Conservation (phyloP, 2,113 vertebrate genomes). For the Uria lomvia region DNA sequence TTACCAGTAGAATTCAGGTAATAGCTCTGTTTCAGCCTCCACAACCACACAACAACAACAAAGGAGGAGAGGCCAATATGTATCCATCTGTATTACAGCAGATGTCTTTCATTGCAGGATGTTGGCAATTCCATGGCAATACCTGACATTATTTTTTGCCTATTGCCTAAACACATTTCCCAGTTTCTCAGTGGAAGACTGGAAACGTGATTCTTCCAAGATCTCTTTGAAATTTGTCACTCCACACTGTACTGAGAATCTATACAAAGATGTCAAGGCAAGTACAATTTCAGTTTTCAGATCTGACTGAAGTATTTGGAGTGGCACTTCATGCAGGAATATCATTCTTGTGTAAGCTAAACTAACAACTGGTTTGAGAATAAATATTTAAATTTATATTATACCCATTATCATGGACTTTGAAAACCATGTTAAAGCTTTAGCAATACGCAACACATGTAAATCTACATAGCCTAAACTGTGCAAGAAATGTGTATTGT, state of each 20-base stretch:
- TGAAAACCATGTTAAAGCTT: neutral
- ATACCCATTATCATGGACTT: accelerated
- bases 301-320: neutral
- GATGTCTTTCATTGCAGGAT: neutral
- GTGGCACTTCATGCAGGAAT: neutral
- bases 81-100: neutral
- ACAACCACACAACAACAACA: neutral
- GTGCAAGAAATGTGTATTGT: neutral
- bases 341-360: neutral
- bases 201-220: neutral
- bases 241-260: accelerated
- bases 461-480: neutral
- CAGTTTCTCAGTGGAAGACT: neutral
- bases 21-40: neutral
- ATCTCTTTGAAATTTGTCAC: neutral
- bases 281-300: neutral
- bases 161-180: neutral
- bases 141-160: neutral
- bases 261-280: neutral
- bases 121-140: neutral
- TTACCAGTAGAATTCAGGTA: neutral
- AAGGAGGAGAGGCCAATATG: neutral
- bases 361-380: neutral
- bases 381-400: neutral
- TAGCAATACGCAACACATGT: accelerated